Base-by-base conservation (phyloP, 2,888 invertebrate species). In the Melikaiella ostensackeni region DNA sequence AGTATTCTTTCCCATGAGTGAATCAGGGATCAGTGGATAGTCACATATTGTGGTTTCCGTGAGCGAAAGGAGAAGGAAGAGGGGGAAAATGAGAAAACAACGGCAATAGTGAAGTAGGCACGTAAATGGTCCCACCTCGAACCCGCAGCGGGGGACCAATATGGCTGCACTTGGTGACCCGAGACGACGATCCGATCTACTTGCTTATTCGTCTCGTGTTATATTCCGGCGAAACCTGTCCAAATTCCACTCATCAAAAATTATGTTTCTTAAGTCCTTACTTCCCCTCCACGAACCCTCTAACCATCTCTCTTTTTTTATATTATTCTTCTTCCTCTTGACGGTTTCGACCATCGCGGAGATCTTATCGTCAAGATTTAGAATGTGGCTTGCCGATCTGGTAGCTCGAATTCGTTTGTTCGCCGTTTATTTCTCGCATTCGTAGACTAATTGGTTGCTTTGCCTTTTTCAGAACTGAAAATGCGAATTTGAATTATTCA, bases 181-280 rank as follows among this genome's bases (percentile, higher is more conserved):
- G 76, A 62, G 80, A 77, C 80, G 79, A 83, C 86, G 84, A 85
- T 84, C 81, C 84, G 85, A 86, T 86, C 87, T 85, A 87, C 86
- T 87, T 85, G 84, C 80, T 86, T 87, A 87, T 87, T 85, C 87
- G 79, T 84, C 85, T 84, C 84, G 83, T 84, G 81, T 85, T 81
- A 75, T 84, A 83, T 85, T 85, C 84, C 81, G 81, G 82, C 80
- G 83, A 85, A 86, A 86, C 80, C 81, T 85, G 84, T 84, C 83
- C 84, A 85, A 86, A 86, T 86, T 85, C 80, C 79, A 79, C 82
- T 84, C 83, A 83, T 84, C 84, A 85, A 86, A 84, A 85, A 84
- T 85, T 82, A 84, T 84, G 81, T 83, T 86, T 81, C 83, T 79
- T 80, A 27, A 21, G 16, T 19, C 24, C 42, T 42, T 8, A 82